A percentile compares a stretch with the other conserved stretches of the same genome.
These are phyloP conservation scores for Philereme transversata DNA, from an alignment of 2,888 invertebrate species.

Conservation along the genomic window DNA sequence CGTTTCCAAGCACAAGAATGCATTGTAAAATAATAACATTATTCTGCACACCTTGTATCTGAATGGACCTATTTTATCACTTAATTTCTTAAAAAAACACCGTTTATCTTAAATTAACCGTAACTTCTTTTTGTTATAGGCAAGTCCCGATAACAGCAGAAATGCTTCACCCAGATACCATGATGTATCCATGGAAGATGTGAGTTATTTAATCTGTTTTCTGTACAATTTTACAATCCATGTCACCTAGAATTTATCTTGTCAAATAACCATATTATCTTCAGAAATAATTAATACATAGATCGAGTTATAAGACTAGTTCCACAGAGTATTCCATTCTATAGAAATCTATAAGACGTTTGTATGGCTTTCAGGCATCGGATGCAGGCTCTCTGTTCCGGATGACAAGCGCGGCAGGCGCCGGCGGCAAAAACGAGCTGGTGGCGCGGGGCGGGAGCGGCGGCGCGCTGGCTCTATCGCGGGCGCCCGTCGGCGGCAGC, in stretches of 20 bases:
- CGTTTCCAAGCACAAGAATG: neutral
- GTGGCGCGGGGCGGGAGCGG: conserved; percentile 87
- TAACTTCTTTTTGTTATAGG: conserved; percentile 66
- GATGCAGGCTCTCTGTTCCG: conserved; percentile 77
- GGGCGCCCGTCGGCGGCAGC: conserved; percentile 85
- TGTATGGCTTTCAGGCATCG: conserved; percentile 62
- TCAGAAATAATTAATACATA: too few species aligned
- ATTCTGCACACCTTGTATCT: conserved; percentile 1
- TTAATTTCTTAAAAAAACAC: neutral
- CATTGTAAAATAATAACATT: neutral
- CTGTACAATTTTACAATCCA: conserved; percentile 1
- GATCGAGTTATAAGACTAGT: too few species aligned
- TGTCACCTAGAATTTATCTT: neutral
- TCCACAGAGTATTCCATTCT: too few species aligned
- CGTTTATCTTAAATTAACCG: neutral
- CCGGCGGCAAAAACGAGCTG: conserved; percentile 85
- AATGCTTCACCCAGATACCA: conserved; percentile 79
- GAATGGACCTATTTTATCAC: neutral
- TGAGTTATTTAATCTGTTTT: conserved; percentile 49
- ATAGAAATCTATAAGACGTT: neutral
- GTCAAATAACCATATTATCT: too few species aligned
- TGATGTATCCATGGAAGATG: conserved; percentile 80
- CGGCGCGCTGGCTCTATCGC: conserved; percentile 84
- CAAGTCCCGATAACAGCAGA: conserved; percentile 80
- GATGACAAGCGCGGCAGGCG: conserved; percentile 85